Evolutionary conservation across 2,888 invertebrate genomes (phyloP).

Genomic region (Pterostichus niger): DNA sequence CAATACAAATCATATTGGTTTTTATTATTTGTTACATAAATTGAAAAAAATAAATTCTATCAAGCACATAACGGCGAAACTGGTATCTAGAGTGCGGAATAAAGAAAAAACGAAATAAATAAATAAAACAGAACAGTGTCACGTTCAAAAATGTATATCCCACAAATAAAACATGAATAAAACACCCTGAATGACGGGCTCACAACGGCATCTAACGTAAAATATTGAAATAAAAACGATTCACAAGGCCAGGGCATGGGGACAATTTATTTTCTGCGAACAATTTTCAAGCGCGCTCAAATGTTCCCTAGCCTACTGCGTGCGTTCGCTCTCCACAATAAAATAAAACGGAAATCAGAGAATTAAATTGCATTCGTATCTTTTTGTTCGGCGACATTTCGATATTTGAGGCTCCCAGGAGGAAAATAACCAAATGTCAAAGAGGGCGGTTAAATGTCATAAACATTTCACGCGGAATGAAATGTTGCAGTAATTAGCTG

Average conservation of each 20-base stretch:
- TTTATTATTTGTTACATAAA: slow-evolving; percentile 51
- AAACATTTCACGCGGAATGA: slow-evolving; percentile 47
- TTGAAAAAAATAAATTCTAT: slow-evolving; percentile 59
- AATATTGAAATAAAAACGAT: slow-evolving; percentile 63
- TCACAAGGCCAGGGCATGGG: slow-evolving; percentile 42
- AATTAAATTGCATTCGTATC: slow-evolving; percentile 61
- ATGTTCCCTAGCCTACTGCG: slow-evolving; percentile 48
- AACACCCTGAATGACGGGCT: slow-evolving; percentile 63
- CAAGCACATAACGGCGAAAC: slow-evolving; percentile 22
- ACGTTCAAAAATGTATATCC: slow-evolving; percentile 65
- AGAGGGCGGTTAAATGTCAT: slow-evolving; percentile 55
- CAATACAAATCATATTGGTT: slow-evolving; percentile 40
- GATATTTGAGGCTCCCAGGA: slow-evolving; percentile 38
- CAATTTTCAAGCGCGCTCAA: slow-evolving; percentile 54
- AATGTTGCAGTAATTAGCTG: slow-evolving; percentile 49
- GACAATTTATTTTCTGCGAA: slow-evolving; percentile 66
- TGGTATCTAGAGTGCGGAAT: slow-evolving; percentile 22
- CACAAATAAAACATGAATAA: slow-evolving; percentile 66
- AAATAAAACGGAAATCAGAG: slow-evolving; percentile 63
- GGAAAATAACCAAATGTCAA: slow-evolving; percentile 57
- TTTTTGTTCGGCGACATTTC: slow-evolving; percentile 60
- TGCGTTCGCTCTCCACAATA: slow-evolving; percentile 47
- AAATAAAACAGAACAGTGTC: slow-evolving; percentile 65
- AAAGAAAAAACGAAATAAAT: slow-evolving; percentile 61
- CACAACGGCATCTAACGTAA: slow-evolving; percentile 62